phyloP scores from a whole-genome alignment of 2,797 vertebrate species.

The Microctenopoma stevenorrisi region DNA sequence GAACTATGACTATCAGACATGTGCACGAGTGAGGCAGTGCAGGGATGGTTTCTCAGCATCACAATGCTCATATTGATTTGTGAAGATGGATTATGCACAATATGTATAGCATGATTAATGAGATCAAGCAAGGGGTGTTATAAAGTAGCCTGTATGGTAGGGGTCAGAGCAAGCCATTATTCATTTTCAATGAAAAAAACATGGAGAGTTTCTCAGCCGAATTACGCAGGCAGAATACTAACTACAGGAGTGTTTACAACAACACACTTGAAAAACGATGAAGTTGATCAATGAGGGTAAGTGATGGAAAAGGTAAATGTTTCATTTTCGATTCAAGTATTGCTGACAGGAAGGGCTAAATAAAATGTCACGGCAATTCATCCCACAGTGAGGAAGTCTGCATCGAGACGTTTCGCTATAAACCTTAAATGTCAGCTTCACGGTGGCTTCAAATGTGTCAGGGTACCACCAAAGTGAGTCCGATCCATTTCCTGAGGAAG shows the following conservation, averaged over 20 bases:
- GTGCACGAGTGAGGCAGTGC: neutral
- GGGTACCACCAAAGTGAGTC: neutral
- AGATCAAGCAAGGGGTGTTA: constrained; percentile 14
- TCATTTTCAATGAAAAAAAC: constrained; percentile 14
- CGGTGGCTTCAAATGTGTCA: neutral
- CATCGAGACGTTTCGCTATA: neutral
- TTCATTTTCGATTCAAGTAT: neutral
- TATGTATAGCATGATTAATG: constrained; percentile 25
- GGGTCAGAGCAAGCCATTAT: constrained; percentile 14
- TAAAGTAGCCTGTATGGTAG: neutral
- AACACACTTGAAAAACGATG: neutral
- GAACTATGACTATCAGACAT: neutral
- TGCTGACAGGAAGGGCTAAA: neutral
- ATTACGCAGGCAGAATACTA: constrained; percentile 6
- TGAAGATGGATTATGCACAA: constrained; percentile 25
- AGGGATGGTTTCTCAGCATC: constrained; percentile 7
- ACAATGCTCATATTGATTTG: constrained; percentile 30
- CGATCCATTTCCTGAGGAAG: no score
- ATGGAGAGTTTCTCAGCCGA: neutral
- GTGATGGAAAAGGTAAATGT: constrained; percentile 3
- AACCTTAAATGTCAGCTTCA: neutral
- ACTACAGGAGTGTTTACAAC: neutral
- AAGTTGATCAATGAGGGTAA: neutral
- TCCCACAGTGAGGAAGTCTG: neutral
- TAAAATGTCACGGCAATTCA: neutral